A percentile compares a stretch with the other conserved stretches of the same genome.
Conservation (phyloP, 1,140 invertebrate species). For the Tetranychus urticae region DNA sequence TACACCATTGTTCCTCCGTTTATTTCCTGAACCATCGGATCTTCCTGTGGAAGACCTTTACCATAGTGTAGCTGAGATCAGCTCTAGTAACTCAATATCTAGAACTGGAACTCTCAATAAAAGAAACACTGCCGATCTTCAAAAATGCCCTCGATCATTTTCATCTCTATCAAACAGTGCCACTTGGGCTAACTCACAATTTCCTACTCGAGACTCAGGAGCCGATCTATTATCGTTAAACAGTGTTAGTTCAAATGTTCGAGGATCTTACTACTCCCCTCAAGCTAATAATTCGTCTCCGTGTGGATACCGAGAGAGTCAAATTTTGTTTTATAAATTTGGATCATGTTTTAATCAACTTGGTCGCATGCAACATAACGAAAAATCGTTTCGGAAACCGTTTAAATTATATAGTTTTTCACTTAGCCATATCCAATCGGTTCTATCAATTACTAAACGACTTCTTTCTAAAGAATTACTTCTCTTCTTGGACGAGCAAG, state of each 20-base stretch:
- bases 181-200: constrained; percentile 1
- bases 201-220: constrained; percentile 9
- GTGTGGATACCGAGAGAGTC: constrained; percentile 24
- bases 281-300: not conserved
- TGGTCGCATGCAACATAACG: constrained; percentile 11
- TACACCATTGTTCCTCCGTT: constrained; percentile 49
- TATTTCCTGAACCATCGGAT: constrained; percentile 36
- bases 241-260: not conserved
- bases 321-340: constrained; percentile 68
- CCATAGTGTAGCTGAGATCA: constrained; percentile 1
- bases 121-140: constrained; percentile 19
- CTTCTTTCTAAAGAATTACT: constrained; percentile 65
- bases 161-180: constrained; percentile 25
- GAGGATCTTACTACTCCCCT: not conserved
- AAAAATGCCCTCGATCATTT: constrained; percentile 68
- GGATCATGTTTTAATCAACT: constrained; percentile 50
- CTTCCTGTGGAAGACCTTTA: constrained; percentile 25
- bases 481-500: constrained; percentile 46
- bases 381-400: constrained; percentile 18
- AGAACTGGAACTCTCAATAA: constrained; percentile 1
- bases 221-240: constrained; percentile 6
- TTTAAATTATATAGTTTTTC: constrained; percentile 21
- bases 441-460: constrained; percentile 41
- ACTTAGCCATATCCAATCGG: constrained; percentile 17
- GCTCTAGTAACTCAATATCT: not conserved